These are phyloP conservation scores for Aethina tumida DNA, from an alignment of 1,140 invertebrate species.

Conservation along the genomic window DNA sequence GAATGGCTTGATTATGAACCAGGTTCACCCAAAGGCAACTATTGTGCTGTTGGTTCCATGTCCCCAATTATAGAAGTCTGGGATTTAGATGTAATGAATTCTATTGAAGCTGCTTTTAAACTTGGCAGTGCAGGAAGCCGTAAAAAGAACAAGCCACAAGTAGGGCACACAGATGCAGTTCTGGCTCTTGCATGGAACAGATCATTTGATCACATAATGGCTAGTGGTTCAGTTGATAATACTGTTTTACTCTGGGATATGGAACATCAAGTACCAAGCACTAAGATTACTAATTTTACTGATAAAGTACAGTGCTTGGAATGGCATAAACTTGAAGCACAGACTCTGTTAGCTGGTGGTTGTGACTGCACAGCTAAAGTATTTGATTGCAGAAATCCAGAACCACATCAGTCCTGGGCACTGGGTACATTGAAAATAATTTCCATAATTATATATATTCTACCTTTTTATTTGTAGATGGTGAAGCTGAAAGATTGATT, in stretches of 20 bases:
- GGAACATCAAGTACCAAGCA: constrained; percentile 61
- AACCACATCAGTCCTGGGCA: constrained; percentile 57
- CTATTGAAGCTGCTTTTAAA: constrained; percentile 73
- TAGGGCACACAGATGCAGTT: constrained; percentile 86
- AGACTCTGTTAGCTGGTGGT: constrained; percentile 65
- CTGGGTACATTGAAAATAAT: no score
- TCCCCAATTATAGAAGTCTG: constrained; percentile 85
- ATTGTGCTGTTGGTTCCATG: constrained; percentile 88
- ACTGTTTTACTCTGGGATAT: constrained; percentile 91
- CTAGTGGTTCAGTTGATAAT: constrained; percentile 84
- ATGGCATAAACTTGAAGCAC: constrained; percentile 78
- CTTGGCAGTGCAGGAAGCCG: constrained; percentile 70
- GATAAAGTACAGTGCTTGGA: constrained; percentile 78
- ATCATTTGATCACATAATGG: constrained; percentile 68
- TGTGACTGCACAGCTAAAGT: constrained; percentile 58
- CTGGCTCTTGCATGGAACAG: constrained; percentile 86
- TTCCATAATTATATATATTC: no score
- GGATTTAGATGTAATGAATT: constrained; percentile 90
- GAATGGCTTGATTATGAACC: constrained; percentile 88
- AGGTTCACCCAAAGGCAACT: constrained; percentile 58
- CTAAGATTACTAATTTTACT: constrained; percentile 60
- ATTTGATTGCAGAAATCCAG: constrained; percentile 66
- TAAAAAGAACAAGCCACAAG: constrained; percentile 54
- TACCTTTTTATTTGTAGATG: no score
- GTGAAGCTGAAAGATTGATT: constrained; percentile 79